Conservation (phyloP, 2,797 vertebrate genomes). For the Eospalax fontanierii region DNA sequence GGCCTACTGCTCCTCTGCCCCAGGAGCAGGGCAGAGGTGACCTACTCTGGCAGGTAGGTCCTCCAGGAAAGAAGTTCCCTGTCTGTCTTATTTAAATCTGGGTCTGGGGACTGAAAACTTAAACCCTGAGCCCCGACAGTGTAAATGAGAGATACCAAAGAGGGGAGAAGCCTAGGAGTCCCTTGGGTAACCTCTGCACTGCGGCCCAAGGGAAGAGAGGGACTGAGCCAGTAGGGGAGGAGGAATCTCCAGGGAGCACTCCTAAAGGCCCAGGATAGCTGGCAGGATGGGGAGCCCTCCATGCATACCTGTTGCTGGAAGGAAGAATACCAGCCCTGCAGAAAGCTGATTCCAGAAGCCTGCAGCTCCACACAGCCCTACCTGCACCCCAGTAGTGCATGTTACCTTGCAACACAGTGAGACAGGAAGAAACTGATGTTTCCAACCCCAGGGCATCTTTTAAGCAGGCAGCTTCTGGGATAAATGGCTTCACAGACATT, state of each 20-base stretch:
- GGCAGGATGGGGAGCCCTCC: background rate
- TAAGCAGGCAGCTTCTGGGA: background rate
- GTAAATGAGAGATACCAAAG: background rate
- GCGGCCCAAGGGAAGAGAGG: background rate
- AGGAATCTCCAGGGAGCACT: background rate
- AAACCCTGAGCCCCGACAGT: no score
- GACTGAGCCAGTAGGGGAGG: background rate
- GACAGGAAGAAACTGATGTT: background rate
- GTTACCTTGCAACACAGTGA: background rate
- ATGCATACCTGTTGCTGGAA: background rate
- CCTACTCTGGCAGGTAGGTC: background rate
- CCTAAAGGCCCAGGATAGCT: background rate
- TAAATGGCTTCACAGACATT: background rate
- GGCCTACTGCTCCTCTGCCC: background rate
- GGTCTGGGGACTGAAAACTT: background rate
- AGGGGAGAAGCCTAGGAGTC: background rate
- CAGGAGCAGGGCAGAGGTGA: background rate
- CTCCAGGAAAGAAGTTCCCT: background rate
- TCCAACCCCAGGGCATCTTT: background rate
- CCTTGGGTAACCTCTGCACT: background rate
- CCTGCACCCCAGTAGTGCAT: background rate
- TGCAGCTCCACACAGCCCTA: rapidly evolving
- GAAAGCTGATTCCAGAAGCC: background rate
- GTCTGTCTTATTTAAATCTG: background rate
- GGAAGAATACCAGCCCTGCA: background rate